Conservation (phyloP, 2,113 vertebrate species). For the Cottus gobio region DNA sequence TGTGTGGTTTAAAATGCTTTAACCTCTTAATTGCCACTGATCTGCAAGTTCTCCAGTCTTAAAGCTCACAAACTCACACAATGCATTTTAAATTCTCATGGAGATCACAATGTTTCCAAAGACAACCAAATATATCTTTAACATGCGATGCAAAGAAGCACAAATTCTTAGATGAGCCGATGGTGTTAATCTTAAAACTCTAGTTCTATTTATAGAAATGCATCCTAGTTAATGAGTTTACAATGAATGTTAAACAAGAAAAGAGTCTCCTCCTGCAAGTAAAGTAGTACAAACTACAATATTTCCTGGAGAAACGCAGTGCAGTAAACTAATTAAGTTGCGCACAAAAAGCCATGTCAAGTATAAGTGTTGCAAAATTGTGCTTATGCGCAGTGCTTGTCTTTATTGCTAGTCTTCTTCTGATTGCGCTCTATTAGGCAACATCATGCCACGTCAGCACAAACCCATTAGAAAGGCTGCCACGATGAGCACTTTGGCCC, state of each 20-base stretch:
- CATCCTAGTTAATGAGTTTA: background rate
- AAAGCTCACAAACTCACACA: background rate
- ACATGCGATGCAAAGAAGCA: background rate
- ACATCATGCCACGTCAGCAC: background rate
- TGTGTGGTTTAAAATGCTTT: background rate
- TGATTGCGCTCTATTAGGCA: background rate
- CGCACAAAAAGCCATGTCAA: too few species aligned
- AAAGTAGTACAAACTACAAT: too few species aligned
- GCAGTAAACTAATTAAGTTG: background rate
- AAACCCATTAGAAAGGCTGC: background rate
- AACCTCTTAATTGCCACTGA: background rate
- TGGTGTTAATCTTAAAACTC: background rate
- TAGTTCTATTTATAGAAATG: background rate
- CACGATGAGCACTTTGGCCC: background rate
- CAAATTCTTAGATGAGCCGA: background rate
- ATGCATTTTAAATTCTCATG: background rate
- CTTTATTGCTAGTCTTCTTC: background rate
- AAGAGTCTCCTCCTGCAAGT: background rate
- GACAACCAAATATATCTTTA: too few species aligned
- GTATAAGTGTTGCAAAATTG: background rate
- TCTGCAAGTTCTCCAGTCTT: background rate
- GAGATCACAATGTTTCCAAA: background rate
- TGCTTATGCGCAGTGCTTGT: background rate
- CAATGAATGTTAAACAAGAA: background rate
- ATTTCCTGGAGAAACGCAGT: background rate